phyloP scores from a whole-genome alignment of 2,888 invertebrate genomes.

The Subacronicta megacephala region DNA sequence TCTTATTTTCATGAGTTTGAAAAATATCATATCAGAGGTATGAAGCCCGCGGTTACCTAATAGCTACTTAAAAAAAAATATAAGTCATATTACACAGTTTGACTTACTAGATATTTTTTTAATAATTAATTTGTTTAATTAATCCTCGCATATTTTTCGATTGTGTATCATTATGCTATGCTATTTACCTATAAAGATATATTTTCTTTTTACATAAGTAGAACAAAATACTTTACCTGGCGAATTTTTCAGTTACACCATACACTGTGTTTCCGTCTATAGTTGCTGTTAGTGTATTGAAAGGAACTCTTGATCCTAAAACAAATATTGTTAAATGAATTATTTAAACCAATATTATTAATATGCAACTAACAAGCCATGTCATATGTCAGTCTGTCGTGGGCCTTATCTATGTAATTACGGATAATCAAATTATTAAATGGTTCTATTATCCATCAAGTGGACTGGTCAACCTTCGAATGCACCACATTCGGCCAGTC shows the following conservation, averaged over 20 bases:
- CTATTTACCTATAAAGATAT: too few species aligned
- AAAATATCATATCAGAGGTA: too few species aligned
- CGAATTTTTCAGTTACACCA: conserved; percentile 94
- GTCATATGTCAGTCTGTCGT: conserved; percentile 36
- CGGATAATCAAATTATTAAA: conserved; percentile 39
- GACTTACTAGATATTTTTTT: too few species aligned
- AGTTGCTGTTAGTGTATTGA: conserved; percentile 95
- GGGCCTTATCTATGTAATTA: conserved; percentile 40
- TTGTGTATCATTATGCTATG: too few species aligned
- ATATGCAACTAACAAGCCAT: conserved; percentile 32
- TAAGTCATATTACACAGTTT: too few species aligned
- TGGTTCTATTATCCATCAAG: conserved; percentile 44
- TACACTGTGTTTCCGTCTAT: conserved; percentile 97
- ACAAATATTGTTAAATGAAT: conserved; percentile 27
- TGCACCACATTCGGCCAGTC: conserved; percentile 36
- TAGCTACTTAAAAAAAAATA: too few species aligned
- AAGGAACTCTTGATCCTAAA: conserved; percentile 94
- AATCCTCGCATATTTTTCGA: too few species aligned
- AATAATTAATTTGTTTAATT: too few species aligned
- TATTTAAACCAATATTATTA: conserved; percentile 30
- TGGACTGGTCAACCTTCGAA: conserved; percentile 53
- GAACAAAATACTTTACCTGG: conserved; percentile 88
- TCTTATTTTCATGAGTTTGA: too few species aligned
- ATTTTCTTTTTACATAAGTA: neutral
- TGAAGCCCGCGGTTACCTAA: too few species aligned